Evolutionary conservation across 1,140 invertebrate genomes (phyloP), one percentile per base, ranked within the genome.

Genomic region (Campoletis sonorensis): DNA sequence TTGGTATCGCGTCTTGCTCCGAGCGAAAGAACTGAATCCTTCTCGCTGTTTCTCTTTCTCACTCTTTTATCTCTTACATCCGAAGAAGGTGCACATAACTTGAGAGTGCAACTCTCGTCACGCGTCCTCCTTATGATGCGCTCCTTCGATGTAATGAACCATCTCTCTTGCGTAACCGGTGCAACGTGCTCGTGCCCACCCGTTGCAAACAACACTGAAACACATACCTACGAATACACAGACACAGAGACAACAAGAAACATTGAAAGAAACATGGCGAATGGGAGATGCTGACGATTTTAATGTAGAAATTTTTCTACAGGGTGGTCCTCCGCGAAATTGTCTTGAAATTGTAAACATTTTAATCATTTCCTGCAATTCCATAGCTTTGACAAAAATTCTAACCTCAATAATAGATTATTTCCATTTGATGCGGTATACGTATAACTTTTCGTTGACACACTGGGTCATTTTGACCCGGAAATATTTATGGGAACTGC

Each of bases 131-230:
- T 27, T 64, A 64, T 27, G 61, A 64, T 64, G 23, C 61, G 61
- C 61, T 3, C 61, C 3, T 23, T 23, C 61, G 61, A 64, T 64
- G 61, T 64, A 64, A 64, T 64, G 61, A 64, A 64, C 21, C 61
- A 64, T 23, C 61, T 64, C 61, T 21, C 61, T 64, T 64, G 61
- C 61, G 61, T 64, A 64, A 64, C 61, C 61, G 21, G 61, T 64
- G 61, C 61, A 64, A 64, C 61, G 61, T 64, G 61, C 61, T 64
- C 61, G 61, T 64, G 61, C n/a, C 61, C 61, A 64, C 61, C 61
- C 61, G 21, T 64, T 64, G 21, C 21, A 64, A 13, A 64, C 54
- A 58, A 33, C 54, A 58, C 54, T 54, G 16, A 21, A 64, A 64
- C 61, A 26, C 61, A 23, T 64, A 26, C 21, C 1, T 23, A 64